phyloP scores from a whole-genome alignment of 2,797 vertebrate genomes.

The Epinephelus awoara region DNA sequence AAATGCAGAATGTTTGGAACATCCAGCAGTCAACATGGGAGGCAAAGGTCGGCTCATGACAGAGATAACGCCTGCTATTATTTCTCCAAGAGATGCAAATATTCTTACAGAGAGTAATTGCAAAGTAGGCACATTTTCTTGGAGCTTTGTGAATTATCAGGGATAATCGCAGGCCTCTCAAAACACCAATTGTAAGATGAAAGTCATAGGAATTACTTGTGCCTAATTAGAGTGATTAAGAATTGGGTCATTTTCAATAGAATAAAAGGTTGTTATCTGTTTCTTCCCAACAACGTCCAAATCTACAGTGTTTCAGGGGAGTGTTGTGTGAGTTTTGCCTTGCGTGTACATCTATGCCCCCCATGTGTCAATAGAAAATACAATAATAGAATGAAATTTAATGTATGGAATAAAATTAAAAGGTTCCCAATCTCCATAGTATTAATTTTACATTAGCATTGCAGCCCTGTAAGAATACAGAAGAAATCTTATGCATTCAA shows the following conservation, averaged over 20 bases:
- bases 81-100: conserved; percentile 20
- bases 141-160: conserved; percentile 8
- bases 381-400: background rate
- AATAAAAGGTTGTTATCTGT: conserved; percentile 6
- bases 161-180: conserved; percentile 19
- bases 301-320: background rate
- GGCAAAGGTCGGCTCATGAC: conserved; percentile 7
- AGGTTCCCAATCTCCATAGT: background rate
- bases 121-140: conserved; percentile 17
- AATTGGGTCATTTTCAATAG: conserved; percentile 11
- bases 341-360: background rate
- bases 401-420: conserved; percentile 5
- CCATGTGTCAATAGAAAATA: background rate
- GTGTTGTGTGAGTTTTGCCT: background rate
- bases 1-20: conserved; percentile 26
- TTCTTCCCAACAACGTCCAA: background rate
- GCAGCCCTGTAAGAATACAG: background rate
- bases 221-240: conserved; percentile 20
- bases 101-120: conserved; percentile 1
- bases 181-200: conserved; percentile 2
- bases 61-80: background rate
- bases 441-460: conserved; percentile 25
- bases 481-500: background rate
- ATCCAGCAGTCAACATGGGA: background rate
- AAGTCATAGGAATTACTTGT: conserved; percentile 1